phyloP scores from a whole-genome alignment of 1,140 invertebrate species.

The Apis florea region DNA sequence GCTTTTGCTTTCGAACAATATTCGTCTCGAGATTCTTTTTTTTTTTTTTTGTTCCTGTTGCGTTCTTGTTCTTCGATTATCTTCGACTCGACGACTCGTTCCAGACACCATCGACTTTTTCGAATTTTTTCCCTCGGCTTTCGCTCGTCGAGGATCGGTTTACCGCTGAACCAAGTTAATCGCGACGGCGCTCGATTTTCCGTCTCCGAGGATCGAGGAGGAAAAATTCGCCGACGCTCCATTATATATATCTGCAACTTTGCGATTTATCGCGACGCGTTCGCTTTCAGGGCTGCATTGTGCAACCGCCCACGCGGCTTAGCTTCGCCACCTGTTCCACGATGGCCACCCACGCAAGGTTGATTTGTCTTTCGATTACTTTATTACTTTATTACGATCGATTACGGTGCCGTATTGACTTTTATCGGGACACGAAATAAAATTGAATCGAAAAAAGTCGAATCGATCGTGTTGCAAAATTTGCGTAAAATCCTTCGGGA shows the following conservation, averaged over 20 bases:
- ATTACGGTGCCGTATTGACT: too few relatives aligned
- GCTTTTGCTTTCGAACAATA: constrained; percentile 22
- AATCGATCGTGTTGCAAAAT: too few relatives aligned
- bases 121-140: too few relatives aligned
- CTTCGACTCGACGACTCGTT: too few relatives aligned
- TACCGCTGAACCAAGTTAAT: constrained; percentile 52
- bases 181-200: not conserved
- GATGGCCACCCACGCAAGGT: constrained; percentile 1
- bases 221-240: not conserved
- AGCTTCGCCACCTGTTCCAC: constrained; percentile 16
- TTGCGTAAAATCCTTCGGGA: too few relatives aligned
- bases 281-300: not conserved
- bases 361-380: not conserved
- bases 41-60: not conserved
- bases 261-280: not conserved
- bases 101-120: not conserved
- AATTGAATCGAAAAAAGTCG: too few relatives aligned
- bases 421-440: too few relatives aligned
- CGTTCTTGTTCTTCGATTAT: not conserved
- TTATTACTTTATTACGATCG: not conserved
- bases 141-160: constrained; percentile 30
- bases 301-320: not conserved
- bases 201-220: not conserved
- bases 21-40: not conserved
- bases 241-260: not conserved